Evolutionary conservation across 1,140 invertebrate genomes (phyloP).

Genomic region (Pachyrhynchus sulphureomaculatus): DNA sequence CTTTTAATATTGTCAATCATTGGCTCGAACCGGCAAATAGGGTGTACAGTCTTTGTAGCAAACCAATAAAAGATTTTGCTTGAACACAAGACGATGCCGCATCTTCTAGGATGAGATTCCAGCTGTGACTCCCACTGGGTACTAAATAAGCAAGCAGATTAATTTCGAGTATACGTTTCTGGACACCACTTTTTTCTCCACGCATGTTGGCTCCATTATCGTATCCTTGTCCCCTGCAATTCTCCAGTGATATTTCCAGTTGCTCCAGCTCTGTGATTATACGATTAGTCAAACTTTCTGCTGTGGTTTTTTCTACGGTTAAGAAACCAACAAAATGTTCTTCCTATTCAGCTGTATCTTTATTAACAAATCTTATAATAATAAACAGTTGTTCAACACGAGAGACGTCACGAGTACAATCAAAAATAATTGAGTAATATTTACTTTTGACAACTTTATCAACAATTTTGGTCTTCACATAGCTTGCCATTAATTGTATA

Average conservation of each 20-base stretch:
- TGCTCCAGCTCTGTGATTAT: not conserved
- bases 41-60: conserved; percentile 6
- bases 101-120: conserved; percentile 10
- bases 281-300: not conserved
- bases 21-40: no score
- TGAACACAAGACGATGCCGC: conserved; percentile 11
- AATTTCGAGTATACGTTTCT: no score
- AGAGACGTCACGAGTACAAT: not conserved
- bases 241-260: not conserved
- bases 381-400: not conserved
- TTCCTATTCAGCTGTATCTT: conserved; percentile 2
- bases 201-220: conserved; percentile 14
- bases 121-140: conserved; percentile 5
- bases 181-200: no score
- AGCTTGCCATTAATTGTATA: no score
- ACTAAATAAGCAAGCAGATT: no score
- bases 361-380: not conserved
- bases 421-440: conserved; percentile 1
- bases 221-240: conserved; percentile 8
- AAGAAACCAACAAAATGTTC: conserved; percentile 8
- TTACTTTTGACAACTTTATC: not conserved
- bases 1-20: not conserved
- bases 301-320: conserved; percentile 9
- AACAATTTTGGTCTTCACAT: not conserved
- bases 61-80: conserved; percentile 14